Base-by-base conservation (phyloP, 2,113 vertebrate species). In the Bubo scandiacus region DNA sequence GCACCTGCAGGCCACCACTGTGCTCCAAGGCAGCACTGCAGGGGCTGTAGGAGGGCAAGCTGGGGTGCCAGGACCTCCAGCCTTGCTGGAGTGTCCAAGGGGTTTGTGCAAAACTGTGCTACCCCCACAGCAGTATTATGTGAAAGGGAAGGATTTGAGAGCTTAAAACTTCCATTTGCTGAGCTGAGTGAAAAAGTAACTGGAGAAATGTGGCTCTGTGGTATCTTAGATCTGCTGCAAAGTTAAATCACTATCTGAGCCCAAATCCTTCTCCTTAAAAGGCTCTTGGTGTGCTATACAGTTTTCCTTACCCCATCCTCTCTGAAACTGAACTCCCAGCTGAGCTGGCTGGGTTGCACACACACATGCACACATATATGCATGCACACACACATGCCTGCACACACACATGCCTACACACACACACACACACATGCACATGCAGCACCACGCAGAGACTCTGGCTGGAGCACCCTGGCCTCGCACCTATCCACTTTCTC, bases 201-300 rank as follows among this genome's bases (percentile, higher is more conserved):
- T 13, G 65, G 43, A 49, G 81, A 91, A 81, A 79, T 32, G 43
- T 42, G 47, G 59, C 49, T 90, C 62, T 93, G 66, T 43, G 40
- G 22, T 85, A 32, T 81, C 68, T 85, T 73, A 87, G 73, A 79
- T 47, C 83, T 87, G 65, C 81, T 71, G 80, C 16, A 52, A 74
- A 94, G 77, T 40, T 70, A 89, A 92, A 68, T 54, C 81, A 67
- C 59, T 27, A 91, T 80, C 90, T 65, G 61, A 81, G 57, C 55
- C 51, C 43, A 67, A 84, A 58, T 86, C 61, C 58, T 67, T 88
- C 58, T 86, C 91, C 83, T 92, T 89, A 84, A 94, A 96, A 94
- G 91, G 84, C 49, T 38, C 81, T 67, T 80, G 9, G 47, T 73
- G 59, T n/a, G 49, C 43, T 52, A 2, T 38, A 6, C 6, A 19